Conservation (phyloP, 2,888 invertebrate species). For the Zonitis immaculata region DNA sequence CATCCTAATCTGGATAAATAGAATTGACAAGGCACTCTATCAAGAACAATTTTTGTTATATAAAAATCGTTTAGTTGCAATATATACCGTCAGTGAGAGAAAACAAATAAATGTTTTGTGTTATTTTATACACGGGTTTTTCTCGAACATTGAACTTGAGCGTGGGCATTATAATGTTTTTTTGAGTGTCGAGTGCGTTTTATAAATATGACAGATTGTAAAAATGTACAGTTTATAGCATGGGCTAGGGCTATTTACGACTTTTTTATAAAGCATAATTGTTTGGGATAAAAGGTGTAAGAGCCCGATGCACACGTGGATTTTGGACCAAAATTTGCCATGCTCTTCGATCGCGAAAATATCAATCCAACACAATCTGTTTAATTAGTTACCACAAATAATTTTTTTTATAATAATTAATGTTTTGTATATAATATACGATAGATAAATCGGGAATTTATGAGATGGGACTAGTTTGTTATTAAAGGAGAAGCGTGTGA, state of each 20-base stretch:
- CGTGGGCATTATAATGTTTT: constrained; percentile 21
- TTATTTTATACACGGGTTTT: constrained; percentile 22
- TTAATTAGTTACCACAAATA: too few relatives aligned
- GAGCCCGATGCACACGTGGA: constrained; percentile 8
- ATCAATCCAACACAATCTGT: too few relatives aligned
- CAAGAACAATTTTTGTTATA: constrained; percentile 5
- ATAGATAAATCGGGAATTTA: not conserved
- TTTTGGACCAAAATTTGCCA: too few relatives aligned
- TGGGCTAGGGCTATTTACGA: constrained; percentile 20
- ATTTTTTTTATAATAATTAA: too few relatives aligned
- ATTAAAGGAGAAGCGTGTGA: constrained; percentile 18
- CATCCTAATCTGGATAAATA: constrained; percentile 12
- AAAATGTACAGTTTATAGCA: constrained; percentile 19
- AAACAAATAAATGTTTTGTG: constrained; percentile 9
- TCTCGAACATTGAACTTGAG: constrained; percentile 28
- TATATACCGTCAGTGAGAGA: constrained; percentile 6
- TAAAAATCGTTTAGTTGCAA: constrained; percentile 6
- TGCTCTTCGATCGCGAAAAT: too few relatives aligned
- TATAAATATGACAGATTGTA: constrained; percentile 24
- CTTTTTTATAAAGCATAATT: constrained; percentile 19
- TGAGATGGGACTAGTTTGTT: constrained; percentile 6
- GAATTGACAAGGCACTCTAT: constrained; percentile 13
- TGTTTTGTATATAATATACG: too few relatives aligned
- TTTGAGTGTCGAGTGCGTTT: constrained; percentile 23
- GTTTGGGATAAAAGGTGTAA: constrained; percentile 16